These are phyloP conservation scores for Amphiprion ocellaris DNA, from an alignment of 2,113 vertebrate species.

Conservation along the genomic window DNA sequence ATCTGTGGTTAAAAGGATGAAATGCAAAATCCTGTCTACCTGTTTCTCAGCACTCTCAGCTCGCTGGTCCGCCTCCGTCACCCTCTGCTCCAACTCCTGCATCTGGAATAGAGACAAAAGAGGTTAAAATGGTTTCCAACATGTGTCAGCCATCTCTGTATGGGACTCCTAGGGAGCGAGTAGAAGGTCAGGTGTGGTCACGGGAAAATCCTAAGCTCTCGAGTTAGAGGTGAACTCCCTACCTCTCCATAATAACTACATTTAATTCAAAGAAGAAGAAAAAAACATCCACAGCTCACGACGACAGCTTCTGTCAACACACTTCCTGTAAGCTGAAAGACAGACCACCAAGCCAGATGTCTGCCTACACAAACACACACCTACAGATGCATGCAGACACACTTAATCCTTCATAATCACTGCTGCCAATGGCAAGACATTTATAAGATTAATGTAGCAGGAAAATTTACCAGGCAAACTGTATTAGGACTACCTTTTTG, in stretches of 20 bases:
- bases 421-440: constrained; percentile 3
- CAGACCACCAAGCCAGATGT: constrained; percentile 19
- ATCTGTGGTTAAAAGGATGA: not conserved
- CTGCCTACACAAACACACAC: constrained; percentile 22
- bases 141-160: not conserved
- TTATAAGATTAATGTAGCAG: constrained; percentile 23
- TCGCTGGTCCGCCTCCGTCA: constrained; percentile 91
- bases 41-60: constrained; percentile 94
- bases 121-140: constrained; percentile 21
- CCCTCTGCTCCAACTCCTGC: constrained; percentile 95
- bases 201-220: constrained; percentile 4
- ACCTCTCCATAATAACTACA: constrained; percentile 4
- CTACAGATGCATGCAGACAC: constrained; percentile 1
- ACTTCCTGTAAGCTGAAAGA: not conserved
- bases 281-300: not conserved
- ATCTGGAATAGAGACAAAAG: constrained; percentile 84
- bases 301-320: constrained; percentile 39
- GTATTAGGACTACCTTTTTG: not conserved
- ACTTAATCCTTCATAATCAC: constrained; percentile 30
- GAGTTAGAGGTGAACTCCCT: not conserved
- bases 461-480: constrained; percentile 7
- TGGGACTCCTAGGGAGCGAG: not conserved
- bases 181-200: constrained; percentile 1
- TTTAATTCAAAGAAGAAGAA: constrained; percentile 15
- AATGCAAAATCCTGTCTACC: constrained; percentile 76